Conservation (phyloP, 2,888 invertebrate species). For the Phasia obesa region DNA sequence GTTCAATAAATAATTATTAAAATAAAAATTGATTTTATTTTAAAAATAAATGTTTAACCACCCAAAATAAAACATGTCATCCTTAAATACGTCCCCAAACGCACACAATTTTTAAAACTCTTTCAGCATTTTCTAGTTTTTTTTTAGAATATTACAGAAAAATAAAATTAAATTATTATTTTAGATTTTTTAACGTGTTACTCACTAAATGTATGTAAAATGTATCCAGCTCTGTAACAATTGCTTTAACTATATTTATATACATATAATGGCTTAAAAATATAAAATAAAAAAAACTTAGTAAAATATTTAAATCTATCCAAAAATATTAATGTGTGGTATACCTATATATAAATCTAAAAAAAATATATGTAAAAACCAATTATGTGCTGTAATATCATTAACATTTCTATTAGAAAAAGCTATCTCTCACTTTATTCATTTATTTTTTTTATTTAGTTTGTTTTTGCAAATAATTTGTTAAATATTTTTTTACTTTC, state of each 20-base stretch:
- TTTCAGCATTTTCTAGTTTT: no score
- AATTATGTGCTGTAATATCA: slow-evolving; percentile 40
- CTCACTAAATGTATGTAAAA: slow-evolving; percentile 55
- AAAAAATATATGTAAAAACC: slow-evolving; percentile 12
- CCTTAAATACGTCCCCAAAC: no score
- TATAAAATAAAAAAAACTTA: slow-evolving; percentile 37
- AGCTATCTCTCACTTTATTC: slow-evolving; percentile 57
- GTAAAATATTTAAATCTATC: slow-evolving; percentile 30
- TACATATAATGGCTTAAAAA: slow-evolving; percentile 8
- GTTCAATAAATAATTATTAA: no score
- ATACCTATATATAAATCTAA: slow-evolving; percentile 57
- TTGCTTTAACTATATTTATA: slow-evolving; percentile 29
- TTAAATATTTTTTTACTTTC: slow-evolving; percentile 79
- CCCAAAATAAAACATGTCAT: no score
- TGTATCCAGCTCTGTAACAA: slow-evolving; percentile 70
- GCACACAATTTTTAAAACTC: no score
- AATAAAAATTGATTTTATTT: no score
- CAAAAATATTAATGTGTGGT: slow-evolving; percentile 57
- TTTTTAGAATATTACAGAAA: no score
- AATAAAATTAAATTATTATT: slow-evolving; percentile 17
- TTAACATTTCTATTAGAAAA: slow-evolving; percentile 10
- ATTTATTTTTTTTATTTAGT: slow-evolving; percentile 39
- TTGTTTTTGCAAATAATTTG: slow-evolving; percentile 37
- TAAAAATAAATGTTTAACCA: no score
- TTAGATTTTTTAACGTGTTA: not conserved